A percentile compares a stretch with the other conserved stretches of the same genome.
phyloP scores from a whole-genome alignment of 2,797 vertebrate genomes.

The Sebastes ruberrimus region DNA sequence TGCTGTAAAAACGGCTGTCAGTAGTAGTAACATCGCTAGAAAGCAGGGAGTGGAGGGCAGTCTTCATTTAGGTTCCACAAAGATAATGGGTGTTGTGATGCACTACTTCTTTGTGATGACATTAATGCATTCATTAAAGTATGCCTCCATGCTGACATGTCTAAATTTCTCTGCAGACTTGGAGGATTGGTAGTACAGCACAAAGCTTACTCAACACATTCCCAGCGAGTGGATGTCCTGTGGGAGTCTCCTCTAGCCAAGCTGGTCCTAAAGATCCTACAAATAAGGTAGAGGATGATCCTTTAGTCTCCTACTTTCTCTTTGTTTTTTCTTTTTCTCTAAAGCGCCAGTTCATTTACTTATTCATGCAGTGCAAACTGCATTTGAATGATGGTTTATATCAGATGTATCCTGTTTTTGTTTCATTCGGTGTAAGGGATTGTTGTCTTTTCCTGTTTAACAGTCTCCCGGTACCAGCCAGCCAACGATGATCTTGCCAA shows the following conservation, averaged over 20 bases:
- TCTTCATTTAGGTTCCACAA: neutral
- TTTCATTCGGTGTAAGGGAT: neutral
- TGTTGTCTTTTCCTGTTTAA: conserved; percentile 26
- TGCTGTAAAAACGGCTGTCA: neutral
- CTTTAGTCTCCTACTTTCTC: neutral
- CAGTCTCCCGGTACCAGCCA: conserved; percentile 82
- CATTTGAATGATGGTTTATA: neutral
- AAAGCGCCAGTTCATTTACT: neutral
- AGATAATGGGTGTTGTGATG: neutral
- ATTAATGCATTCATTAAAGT: neutral
- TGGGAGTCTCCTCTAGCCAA: conserved; percentile 69
- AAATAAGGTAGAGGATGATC: conserved; percentile 79
- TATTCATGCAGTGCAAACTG: neutral
- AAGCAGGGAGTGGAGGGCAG: neutral
- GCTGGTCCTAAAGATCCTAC: conserved; percentile 77
- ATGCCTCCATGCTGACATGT: conserved; percentile 16
- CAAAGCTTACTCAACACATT: conserved; percentile 83
- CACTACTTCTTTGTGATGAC: neutral
- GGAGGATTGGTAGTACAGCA: conserved; percentile 57
- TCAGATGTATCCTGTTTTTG: conserved; percentile 8
- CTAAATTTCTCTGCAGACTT: conserved; percentile 76
- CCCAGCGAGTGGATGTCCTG: conserved; percentile 65
- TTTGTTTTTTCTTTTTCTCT: neutral
- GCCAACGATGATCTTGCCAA: conserved; percentile 74
- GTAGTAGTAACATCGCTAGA: neutral